These are phyloP conservation scores for Argyrosomus regius DNA, from an alignment of 2,797 vertebrate species.

Conservation along the genomic window DNA sequence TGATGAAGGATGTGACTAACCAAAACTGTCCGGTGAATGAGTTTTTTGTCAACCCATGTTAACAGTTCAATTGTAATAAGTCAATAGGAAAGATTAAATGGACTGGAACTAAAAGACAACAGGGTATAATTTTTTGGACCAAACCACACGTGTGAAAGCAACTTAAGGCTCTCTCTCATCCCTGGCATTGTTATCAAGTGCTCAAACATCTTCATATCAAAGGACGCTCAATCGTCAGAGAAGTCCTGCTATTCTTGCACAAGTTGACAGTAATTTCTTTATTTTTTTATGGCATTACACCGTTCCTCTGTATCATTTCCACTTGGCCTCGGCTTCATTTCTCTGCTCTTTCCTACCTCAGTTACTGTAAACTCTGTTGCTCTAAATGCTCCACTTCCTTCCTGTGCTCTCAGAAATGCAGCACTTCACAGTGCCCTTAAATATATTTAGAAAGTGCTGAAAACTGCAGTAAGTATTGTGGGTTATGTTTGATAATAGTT, in stretches of 20 bases:
- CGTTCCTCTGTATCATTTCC: slow-evolving; percentile 27
- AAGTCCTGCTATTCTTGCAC: slow-evolving; percentile 4
- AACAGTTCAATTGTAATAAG: not conserved
- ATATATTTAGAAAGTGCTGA: slow-evolving; percentile 27
- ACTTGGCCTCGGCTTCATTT: slow-evolving; percentile 17
- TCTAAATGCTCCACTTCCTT: slow-evolving; percentile 28
- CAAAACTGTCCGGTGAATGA: not conserved
- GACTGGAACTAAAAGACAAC: not conserved
- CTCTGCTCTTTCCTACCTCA: slow-evolving; percentile 68
- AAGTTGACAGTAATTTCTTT: slow-evolving; percentile 9
- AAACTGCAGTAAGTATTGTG: not conserved
- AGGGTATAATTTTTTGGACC: not conserved
- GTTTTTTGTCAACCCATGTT: not conserved
- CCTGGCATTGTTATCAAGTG: slow-evolving; percentile 4
- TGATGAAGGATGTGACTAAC: not conserved
- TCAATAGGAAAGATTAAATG: not conserved
- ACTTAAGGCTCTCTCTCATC: not conserved
- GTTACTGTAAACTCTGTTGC: slow-evolving; percentile 36
- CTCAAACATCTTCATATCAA: slow-evolving; percentile 11
- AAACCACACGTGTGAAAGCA: slow-evolving; percentile 2
- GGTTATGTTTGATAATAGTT: not conserved
- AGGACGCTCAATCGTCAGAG: not conserved
- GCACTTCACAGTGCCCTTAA: slow-evolving; percentile 53
- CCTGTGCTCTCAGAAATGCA: slow-evolving; percentile 32
- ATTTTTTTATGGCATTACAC: slow-evolving; percentile 41